Evolutionary conservation across 2,888 invertebrate species (phyloP).

Genomic region (Cactoblastis cactorum): DNA sequence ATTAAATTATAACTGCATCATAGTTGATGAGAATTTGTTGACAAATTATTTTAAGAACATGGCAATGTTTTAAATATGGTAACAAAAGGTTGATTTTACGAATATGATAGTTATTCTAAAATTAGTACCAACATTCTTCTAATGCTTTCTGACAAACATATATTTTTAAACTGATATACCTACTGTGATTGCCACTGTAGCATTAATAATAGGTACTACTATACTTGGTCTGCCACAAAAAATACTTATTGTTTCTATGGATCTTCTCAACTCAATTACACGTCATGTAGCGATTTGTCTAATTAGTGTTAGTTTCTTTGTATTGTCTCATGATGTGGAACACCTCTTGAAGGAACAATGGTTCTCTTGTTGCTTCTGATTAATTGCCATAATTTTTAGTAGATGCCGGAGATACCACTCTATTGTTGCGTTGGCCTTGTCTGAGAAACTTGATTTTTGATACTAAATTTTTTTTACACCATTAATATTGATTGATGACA

Average conservation of each 20-base stretch:
- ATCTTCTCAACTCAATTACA: neutral
- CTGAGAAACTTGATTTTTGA: neutral
- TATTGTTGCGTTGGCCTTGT: constrained; percentile 1
- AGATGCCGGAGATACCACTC: neutral
- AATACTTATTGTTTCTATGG: neutral
- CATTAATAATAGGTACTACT: too few relatives aligned
- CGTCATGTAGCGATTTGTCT: constrained; percentile 20
- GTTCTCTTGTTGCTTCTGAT: neutral
- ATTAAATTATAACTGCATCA: too few relatives aligned
- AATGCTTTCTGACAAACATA: too few relatives aligned
- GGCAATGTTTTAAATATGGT: too few relatives aligned
- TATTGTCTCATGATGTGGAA: constrained; percentile 1
- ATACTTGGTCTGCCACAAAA: neutral
- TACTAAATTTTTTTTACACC: neutral
- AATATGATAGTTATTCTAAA: too few relatives aligned
- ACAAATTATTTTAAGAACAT: too few relatives aligned
- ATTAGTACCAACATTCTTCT: too few relatives aligned
- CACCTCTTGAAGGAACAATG: neutral
- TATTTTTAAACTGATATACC: too few relatives aligned
- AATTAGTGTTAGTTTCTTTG: constrained; percentile 17
- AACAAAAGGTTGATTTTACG: too few relatives aligned
- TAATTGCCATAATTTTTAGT: constrained; percentile 1
- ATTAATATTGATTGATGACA: neutral
- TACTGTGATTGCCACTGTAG: too few relatives aligned
- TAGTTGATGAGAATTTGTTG: too few relatives aligned